Evolutionary conservation across 1,140 invertebrate genomes (phyloP).

Genomic region (Diorhabda elongata): DNA sequence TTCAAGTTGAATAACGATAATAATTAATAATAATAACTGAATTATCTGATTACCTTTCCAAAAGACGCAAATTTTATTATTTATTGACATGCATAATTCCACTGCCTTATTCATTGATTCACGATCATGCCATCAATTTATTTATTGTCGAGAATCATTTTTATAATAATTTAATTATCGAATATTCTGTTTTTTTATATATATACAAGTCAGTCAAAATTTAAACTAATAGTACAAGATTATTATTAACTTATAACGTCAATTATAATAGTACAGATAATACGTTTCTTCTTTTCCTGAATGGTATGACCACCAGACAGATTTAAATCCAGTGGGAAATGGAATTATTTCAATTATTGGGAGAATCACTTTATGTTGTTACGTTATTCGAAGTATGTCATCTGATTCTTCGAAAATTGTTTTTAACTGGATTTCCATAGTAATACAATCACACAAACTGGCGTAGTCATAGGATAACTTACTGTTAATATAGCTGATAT

Average conservation of each 20-base stretch:
- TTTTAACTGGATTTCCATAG: not conserved
- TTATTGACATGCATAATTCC: constrained; percentile 27
- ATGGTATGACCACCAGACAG: too few species aligned
- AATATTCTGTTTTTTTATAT: not conserved
- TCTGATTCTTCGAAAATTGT: constrained; percentile 1
- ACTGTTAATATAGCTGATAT: not conserved
- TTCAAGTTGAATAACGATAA: too few species aligned
- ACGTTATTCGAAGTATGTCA: too few species aligned
- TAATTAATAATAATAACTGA: too few species aligned
- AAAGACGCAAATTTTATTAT: not conserved
- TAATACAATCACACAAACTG: not conserved
- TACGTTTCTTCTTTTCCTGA: too few species aligned
- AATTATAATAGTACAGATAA: too few species aligned
- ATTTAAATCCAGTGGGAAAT: too few species aligned
- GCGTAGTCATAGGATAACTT: constrained; percentile 10
- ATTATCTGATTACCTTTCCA: too few species aligned
- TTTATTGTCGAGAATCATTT: constrained; percentile 21
- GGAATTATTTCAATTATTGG: too few species aligned
- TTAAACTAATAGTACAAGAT: constrained; percentile 1
- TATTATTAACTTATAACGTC: too few species aligned
- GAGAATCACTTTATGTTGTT: too few species aligned
- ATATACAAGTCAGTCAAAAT: constrained; percentile 10
- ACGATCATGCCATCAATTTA: constrained; percentile 21
- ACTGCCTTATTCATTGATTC: constrained; percentile 28
- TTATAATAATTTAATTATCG: constrained; percentile 3